These are phyloP conservation scores for Urosaurus nigricauda DNA, from an alignment of 2,797 vertebrate genomes.

Conservation along the genomic window DNA sequence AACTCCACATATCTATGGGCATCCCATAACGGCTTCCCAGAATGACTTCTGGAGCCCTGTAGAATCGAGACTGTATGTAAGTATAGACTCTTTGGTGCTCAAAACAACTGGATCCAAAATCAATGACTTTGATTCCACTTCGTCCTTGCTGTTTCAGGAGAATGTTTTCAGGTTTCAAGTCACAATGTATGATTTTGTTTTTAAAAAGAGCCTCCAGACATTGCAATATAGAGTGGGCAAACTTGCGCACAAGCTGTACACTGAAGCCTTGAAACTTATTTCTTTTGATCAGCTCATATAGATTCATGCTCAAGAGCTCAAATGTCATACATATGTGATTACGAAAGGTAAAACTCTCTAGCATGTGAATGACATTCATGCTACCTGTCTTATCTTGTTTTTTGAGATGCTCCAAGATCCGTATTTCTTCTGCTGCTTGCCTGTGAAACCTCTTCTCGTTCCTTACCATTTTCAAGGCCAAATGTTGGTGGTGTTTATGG, in stretches of 20 bases:
- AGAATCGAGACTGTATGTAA: constrained; percentile 98
- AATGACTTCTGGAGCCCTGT: constrained; percentile 95
- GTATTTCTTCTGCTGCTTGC: constrained; percentile 95
- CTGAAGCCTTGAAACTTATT: constrained; percentile 99
- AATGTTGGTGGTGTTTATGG: constrained; percentile 94
- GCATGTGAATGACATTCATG: constrained; percentile 98
- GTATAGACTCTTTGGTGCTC: constrained; percentile 98
- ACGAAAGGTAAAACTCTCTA: constrained; percentile 97
- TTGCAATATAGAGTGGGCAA: constrained; percentile 96
- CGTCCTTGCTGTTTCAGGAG: constrained; percentile 96
- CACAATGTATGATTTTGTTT: constrained; percentile 97
- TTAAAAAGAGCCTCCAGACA: constrained; percentile 92
- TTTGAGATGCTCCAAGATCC: constrained; percentile 95
- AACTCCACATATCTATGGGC: constrained; percentile 98
- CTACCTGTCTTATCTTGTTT: constrained; percentile 94
- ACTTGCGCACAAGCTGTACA: constrained; percentile 94
- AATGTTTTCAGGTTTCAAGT: constrained; percentile 98
- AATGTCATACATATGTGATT: constrained; percentile 99
- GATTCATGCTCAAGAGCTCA: constrained; percentile 95
- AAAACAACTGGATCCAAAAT: constrained; percentile 98
- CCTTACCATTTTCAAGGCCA: constrained; percentile 98
- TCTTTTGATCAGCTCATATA: constrained; percentile 97
- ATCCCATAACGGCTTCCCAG: constrained; percentile 95
- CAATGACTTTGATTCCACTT: constrained; percentile 98
- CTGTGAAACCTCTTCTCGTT: constrained; percentile 97